phyloP scores from a whole-genome alignment of 2,888 invertebrate species.

The Unio pictorum region DNA sequence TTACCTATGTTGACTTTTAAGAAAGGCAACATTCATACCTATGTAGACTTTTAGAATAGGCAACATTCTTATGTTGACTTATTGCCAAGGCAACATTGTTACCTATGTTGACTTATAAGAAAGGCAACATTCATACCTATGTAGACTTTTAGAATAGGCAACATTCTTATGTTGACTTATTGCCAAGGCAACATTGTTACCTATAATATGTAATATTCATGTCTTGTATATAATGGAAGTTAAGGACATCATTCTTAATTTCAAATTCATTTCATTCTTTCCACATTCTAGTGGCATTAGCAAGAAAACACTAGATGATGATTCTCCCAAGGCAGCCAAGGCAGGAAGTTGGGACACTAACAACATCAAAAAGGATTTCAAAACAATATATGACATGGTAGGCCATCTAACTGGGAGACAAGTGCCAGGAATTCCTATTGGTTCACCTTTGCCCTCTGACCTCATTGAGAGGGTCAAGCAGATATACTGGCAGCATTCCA shows the following conservation, averaged over 20 bases:
- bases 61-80: no score
- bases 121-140: no score
- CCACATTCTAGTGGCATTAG: conserved; percentile 41
- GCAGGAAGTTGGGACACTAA: conserved; percentile 51
- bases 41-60: no score
- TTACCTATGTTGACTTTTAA: no score
- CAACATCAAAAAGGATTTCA: conserved; percentile 66
- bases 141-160: no score
- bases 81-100: no score
- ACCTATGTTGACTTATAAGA: no score
- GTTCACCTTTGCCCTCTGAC: conserved; percentile 65
- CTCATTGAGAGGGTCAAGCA: conserved; percentile 68
- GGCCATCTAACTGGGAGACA: conserved; percentile 64
- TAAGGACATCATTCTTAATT: not conserved
- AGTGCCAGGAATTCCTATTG: conserved; percentile 69
- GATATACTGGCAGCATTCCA: conserved; percentile 70
- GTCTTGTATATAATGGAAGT: not conserved
- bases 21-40: no score
- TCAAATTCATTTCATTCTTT: not conserved
- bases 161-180: no score
- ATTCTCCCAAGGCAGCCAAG: conserved; percentile 40
- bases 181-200: no score
- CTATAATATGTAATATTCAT: no score
- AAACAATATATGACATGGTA: conserved; percentile 71
- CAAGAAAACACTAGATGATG: conserved; percentile 46